These are phyloP conservation scores for Trichechus manatus DNA, from an alignment of 2,113 vertebrate species.

Conservation along the genomic window DNA sequence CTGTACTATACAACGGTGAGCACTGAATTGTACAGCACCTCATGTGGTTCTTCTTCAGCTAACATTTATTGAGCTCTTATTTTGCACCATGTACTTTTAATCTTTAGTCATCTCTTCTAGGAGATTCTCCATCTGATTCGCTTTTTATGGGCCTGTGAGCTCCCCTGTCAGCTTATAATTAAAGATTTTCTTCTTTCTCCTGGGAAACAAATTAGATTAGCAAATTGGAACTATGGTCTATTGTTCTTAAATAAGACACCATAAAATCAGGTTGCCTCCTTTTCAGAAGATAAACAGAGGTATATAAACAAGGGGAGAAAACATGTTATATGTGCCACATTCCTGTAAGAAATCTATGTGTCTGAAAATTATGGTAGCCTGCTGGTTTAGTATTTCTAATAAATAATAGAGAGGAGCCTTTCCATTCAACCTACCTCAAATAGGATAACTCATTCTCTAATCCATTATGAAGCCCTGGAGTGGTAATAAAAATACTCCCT, in stretches of 20 bases:
- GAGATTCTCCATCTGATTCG: background rate
- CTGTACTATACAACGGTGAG: background rate
- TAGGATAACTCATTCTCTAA: background rate
- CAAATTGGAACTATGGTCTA: background rate
- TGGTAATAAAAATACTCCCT: background rate
- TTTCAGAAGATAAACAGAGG: conserved; percentile 20
- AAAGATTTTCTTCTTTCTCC: background rate
- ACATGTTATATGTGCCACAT: background rate
- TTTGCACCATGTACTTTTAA: background rate
- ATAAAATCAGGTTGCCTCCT: background rate
- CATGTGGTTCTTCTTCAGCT: background rate
- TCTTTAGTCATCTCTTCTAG: background rate
- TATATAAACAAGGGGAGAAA: background rate
- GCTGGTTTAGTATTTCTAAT: background rate
- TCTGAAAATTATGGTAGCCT: background rate
- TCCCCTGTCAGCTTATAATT: background rate
- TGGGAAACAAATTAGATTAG: conserved; percentile 31
- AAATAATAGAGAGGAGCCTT: background rate
- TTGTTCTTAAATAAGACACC: conserved; percentile 19
- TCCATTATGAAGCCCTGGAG: background rate
- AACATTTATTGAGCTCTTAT: background rate
- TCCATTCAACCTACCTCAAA: background rate
- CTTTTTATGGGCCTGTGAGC: background rate
- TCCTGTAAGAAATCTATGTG: background rate
- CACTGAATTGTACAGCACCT: background rate